Base-by-base conservation (phyloP, 2,888 invertebrate species). In the Pseudococcus jackbeardsleyi region DNA sequence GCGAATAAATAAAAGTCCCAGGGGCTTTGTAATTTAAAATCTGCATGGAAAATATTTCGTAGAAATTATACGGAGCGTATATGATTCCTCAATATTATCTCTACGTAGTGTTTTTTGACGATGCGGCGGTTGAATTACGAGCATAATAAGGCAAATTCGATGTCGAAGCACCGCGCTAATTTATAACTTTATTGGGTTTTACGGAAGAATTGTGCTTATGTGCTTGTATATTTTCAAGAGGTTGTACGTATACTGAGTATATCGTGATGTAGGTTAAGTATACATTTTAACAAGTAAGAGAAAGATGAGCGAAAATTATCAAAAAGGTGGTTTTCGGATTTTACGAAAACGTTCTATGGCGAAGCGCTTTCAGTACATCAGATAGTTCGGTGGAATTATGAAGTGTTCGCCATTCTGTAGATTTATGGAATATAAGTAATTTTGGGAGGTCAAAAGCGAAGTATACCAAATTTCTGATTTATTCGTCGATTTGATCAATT, bases 1-100 rank as follows among this genome's bases (percentile, higher is more conserved):
- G 72, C 33, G 72, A 72, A 72, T 72, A 33, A 72, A 72, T 72
- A 72, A 72, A 72, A 72, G 72, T 72, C 72, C 72, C 33, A 72
- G n/a, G 72, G 72, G 72, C 72, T 72, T 72, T 15, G 33, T 72
- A 33, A 72, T 72, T 72, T 72, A 15, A 33, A 72, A 33, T 33
- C 33, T 33, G 33, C 33, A 72, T 72, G 72, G 33, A 33, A 33
- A 72, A 33, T 72, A 72, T 72, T 72, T 72, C 9, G 42, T 72
- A 17, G 72, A 72, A 72, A 72, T 72, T 33, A 72, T 72, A 72
- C 26, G 72, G 9, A 64, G 22, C 22, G 22, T 64, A 12, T 72
- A 72, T 33, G 72, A 72, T 72, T 17, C 33, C 9, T 72, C 33
- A 33, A 72, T 72, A 42, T 33, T 15, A 33, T 33, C 17, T 12